Evolutionary conservation across 1,140 invertebrate species (phyloP).

Genomic region (Drosophila kurseongensis): DNA sequence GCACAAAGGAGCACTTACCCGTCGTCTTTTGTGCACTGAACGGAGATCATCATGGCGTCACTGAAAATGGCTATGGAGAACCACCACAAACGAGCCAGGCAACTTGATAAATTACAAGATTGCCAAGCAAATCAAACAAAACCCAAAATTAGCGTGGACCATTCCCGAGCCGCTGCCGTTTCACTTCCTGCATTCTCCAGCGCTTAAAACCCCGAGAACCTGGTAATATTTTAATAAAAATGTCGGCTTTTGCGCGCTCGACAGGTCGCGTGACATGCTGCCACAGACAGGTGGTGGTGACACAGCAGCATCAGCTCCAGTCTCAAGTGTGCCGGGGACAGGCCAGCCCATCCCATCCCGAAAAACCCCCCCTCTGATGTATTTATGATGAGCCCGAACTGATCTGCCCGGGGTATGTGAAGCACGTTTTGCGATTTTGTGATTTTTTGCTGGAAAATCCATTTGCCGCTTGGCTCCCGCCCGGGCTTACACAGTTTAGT

Average conservation of each 20-base stretch:
- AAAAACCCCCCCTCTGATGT: slow-evolving; percentile 55
- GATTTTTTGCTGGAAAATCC: slow-evolving; percentile 76
- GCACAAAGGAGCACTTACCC: slow-evolving; percentile 78
- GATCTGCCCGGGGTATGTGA: slow-evolving; percentile 65
- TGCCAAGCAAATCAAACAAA: slow-evolving; percentile 36
- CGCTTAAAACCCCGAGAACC: slow-evolving; percentile 40
- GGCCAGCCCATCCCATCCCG: slow-evolving; percentile 9
- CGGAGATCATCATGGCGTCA: slow-evolving; percentile 27
- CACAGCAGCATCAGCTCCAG: slow-evolving; percentile 18
- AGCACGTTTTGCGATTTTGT: slow-evolving; percentile 80
- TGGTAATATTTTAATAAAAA: slow-evolving; percentile 83
- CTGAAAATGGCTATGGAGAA: neutral
- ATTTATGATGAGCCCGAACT: slow-evolving; percentile 73
- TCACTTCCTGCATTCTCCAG: neutral
- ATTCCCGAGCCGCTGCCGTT: neutral
- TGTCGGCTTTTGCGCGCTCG: slow-evolving; percentile 74
- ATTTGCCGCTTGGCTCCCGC: slow-evolving; percentile 56
- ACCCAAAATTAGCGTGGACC: slow-evolving; percentile 54
- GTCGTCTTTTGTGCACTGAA: slow-evolving; percentile 32
- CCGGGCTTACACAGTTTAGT: slow-evolving; percentile 71
- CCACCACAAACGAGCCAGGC: slow-evolving; percentile 6
- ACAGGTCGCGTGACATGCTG: slow-evolving; percentile 81
- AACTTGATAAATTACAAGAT: slow-evolving; percentile 46
- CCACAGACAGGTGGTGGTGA: slow-evolving; percentile 68
- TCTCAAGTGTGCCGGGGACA: slow-evolving; percentile 51